Conservation (phyloP, 1,140 invertebrate species). For the Papilio aristodemus region DNA sequence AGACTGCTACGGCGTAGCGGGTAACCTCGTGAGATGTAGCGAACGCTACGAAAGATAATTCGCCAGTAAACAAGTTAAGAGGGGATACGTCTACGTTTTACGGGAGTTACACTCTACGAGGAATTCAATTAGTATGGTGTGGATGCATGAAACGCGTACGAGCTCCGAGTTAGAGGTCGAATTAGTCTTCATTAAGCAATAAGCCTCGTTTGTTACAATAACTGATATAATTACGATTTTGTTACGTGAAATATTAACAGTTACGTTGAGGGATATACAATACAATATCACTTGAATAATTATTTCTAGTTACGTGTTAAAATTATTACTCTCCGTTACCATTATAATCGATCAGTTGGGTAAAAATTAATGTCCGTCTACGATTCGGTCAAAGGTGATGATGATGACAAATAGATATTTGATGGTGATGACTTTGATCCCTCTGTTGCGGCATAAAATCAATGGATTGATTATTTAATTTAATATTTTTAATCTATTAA, state of each 20-base stretch:
- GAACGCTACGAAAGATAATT: conserved; percentile 48
- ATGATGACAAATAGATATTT: too few relatives aligned
- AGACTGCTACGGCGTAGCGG: not conserved
- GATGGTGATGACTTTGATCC: too few relatives aligned
- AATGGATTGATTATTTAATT: too few relatives aligned
- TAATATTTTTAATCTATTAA: too few relatives aligned
- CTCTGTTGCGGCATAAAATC: too few relatives aligned
- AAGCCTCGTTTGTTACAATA: conserved; percentile 18
- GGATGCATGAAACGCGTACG: conserved; percentile 37
- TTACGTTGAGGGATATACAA: too few relatives aligned
- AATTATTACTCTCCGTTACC: too few relatives aligned
- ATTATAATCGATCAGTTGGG: too few relatives aligned
- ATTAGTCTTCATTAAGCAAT: conserved; percentile 24
- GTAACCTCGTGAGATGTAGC: conserved; percentile 24
- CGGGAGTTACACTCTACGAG: conserved; percentile 66
- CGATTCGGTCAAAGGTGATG: too few relatives aligned
- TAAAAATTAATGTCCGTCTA: too few relatives aligned
- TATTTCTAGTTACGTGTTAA: too few relatives aligned
- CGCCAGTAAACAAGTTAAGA: conserved; percentile 54
- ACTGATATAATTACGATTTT: conserved; percentile 5
- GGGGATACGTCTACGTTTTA: conserved; percentile 57
- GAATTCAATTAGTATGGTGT: conserved; percentile 67
- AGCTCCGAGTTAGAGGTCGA: conserved; percentile 1
- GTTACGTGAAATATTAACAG: not conserved
- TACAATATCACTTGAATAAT: too few relatives aligned